These are phyloP conservation scores for Rhizomys pruinosus DNA, from an alignment of 2,113 vertebrate species.

Conservation along the genomic window DNA sequence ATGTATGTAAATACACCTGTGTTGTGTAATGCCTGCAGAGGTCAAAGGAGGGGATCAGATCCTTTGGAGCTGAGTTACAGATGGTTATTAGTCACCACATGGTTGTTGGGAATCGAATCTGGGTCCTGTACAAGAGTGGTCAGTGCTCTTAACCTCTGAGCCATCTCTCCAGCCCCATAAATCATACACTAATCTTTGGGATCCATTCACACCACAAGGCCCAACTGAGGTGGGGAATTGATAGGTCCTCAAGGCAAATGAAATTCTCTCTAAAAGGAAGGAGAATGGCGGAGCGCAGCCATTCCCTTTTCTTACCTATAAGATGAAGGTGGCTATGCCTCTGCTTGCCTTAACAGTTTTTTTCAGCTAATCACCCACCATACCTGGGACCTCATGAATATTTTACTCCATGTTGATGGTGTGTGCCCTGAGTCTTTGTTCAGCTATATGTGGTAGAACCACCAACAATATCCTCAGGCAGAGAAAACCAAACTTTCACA, in stretches of 20 bases:
- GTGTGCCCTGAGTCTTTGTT: background rate
- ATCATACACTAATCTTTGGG: background rate
- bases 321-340: background rate
- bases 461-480: background rate
- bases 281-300: background rate
- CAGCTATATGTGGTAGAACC: background rate
- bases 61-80: too few species aligned
- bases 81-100: too few species aligned
- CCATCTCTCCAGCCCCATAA: too few species aligned
- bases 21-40: too few species aligned
- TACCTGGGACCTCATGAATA: background rate
- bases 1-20: too few species aligned
- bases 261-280: background rate
- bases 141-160: too few species aligned
- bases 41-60: too few species aligned
- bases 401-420: fast-evolving
- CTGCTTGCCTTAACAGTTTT: background rate
- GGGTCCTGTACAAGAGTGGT: too few species aligned
- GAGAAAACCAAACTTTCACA: slow-evolving; percentile 8
- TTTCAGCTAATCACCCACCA: background rate
- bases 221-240: background rate
- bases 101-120: too few species aligned
- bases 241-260: background rate
- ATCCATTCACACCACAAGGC: background rate
- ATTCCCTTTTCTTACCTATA: background rate